These are phyloP conservation scores for Nephrocerus scutellatus DNA, from an alignment of 2,888 invertebrate species.

Conservation along the genomic window DNA sequence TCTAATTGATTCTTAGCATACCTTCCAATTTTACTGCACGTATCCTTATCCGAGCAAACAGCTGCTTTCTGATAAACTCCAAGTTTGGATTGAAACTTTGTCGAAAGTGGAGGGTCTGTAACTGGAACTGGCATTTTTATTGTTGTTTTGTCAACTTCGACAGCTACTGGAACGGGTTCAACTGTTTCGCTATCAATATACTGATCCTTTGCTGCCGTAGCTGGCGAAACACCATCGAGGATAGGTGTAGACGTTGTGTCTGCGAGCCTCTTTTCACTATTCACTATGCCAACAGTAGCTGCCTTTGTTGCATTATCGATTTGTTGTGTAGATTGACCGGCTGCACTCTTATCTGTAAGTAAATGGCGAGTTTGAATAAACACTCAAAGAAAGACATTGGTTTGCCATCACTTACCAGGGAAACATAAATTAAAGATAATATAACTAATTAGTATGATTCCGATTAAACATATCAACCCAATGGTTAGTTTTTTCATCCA, in stretches of 20 bases:
- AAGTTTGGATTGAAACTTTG: constrained; percentile 30
- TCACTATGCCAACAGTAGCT: too few relatives aligned
- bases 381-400: constrained; percentile 1
- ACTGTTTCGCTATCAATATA: constrained; percentile 7
- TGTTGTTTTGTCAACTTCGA: constrained; percentile 3
- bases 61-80: constrained; percentile 53
- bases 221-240: too few relatives aligned
- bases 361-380: too few relatives aligned
- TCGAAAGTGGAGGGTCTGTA: not conserved
- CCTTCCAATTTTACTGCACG: constrained; percentile 76
- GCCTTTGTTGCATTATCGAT: too few relatives aligned
- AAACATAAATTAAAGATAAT: constrained; percentile 43
- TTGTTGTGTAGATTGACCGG: too few relatives aligned
- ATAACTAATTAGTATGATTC: constrained; percentile 41
- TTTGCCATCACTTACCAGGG: constrained; percentile 42
- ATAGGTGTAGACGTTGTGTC: too few relatives aligned
- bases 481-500: constrained; percentile 45
- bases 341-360: too few relatives aligned
- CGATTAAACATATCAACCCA: constrained; percentile 41
- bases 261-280: too few relatives aligned
- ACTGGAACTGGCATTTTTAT: not conserved
- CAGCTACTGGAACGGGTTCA: constrained; percentile 7
- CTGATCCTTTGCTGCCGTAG: too few relatives aligned
- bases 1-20: constrained; percentile 49
- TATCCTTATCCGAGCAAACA: constrained; percentile 69